These are phyloP conservation scores for Lathamus discolor DNA, from an alignment of 2,113 vertebrate genomes.

Conservation along the genomic window DNA sequence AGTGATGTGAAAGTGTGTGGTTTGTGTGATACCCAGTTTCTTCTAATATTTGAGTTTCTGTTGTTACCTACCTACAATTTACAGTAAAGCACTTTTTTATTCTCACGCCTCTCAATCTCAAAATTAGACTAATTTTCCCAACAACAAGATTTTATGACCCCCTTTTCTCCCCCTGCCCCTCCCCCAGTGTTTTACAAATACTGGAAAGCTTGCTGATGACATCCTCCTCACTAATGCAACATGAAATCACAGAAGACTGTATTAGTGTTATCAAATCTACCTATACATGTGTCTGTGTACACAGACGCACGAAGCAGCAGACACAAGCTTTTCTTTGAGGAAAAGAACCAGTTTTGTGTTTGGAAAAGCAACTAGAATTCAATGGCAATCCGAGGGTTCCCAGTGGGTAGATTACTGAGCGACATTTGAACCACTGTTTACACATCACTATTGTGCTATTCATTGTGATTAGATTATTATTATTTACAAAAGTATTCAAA, in stretches of 20 bases:
- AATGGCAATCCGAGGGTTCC: not conserved
- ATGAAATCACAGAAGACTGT: not conserved
- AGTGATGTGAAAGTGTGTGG: constrained; percentile 80
- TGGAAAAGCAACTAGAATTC: not conserved
- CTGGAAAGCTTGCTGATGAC: not conserved
- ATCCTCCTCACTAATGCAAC: not conserved
- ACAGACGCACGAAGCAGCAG: not conserved
- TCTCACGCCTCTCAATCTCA: constrained; percentile 69
- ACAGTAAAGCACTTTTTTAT: constrained; percentile 74
- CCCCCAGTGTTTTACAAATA: not conserved
- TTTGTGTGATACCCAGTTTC: constrained; percentile 71
- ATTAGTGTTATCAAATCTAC: not conserved
- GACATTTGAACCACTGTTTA: not conserved
- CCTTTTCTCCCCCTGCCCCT: not conserved
- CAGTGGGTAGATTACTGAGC: not conserved
- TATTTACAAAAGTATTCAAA: not conserved
- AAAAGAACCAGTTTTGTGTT: not conserved
- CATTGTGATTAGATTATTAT: not conserved
- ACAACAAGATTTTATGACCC: constrained; percentile 34
- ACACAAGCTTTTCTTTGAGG: not conserved
- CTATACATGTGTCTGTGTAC: not conserved
- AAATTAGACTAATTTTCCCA: constrained; percentile 70
- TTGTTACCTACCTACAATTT: constrained; percentile 73
- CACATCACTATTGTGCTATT: not conserved
- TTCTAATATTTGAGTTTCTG: constrained; percentile 77